Percentiles rank a stretch among this genome's conserved stretches.
Conservation (phyloP, 2,797 vertebrate genomes). For the Danio jaintianensis region DNA sequence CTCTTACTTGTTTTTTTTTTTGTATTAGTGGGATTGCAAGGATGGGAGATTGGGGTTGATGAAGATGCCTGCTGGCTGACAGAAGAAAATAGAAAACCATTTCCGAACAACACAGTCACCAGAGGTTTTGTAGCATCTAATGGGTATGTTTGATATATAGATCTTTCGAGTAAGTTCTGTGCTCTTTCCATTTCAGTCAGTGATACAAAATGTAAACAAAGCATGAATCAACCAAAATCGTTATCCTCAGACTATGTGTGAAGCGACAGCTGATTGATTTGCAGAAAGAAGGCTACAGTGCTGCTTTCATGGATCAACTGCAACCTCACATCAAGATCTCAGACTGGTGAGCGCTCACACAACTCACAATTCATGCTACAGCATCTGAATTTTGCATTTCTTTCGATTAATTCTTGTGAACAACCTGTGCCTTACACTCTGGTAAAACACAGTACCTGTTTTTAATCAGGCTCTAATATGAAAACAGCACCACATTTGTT, state of each 20-base stretch:
- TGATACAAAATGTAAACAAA: too few species aligned
- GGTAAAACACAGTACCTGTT: too few species aligned
- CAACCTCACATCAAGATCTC: slow-evolving; percentile 86
- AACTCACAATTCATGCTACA: not conserved
- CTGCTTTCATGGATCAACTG: slow-evolving; percentile 81
- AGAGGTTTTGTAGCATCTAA: slow-evolving; percentile 92
- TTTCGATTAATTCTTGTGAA: too few species aligned
- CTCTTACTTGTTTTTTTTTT: slow-evolving; percentile 3
- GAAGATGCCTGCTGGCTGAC: slow-evolving; percentile 83
- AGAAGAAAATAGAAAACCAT: slow-evolving; percentile 68
- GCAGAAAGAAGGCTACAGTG: slow-evolving; percentile 81
- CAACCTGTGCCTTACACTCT: too few species aligned
- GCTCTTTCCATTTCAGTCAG: too few species aligned
- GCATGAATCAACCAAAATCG: too few species aligned
- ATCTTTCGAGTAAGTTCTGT: too few species aligned
- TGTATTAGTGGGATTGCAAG: slow-evolving; percentile 75
- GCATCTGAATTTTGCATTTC: too few species aligned
- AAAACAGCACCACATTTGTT: too few species aligned
- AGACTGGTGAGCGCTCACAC: slow-evolving; percentile 83
- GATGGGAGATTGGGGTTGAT: slow-evolving; percentile 80
- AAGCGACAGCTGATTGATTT: slow-evolving; percentile 87
- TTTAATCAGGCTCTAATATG: too few species aligned
- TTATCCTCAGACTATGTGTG: slow-evolving; percentile 76
- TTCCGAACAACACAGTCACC: slow-evolving; percentile 73
- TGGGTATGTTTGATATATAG: slow-evolving; percentile 72